A percentile compares a stretch with the other conserved stretches of the same genome.
Evolutionary conservation across 2,113 vertebrate species (phyloP).

Genomic region (Neoarius graeffei): DNA sequence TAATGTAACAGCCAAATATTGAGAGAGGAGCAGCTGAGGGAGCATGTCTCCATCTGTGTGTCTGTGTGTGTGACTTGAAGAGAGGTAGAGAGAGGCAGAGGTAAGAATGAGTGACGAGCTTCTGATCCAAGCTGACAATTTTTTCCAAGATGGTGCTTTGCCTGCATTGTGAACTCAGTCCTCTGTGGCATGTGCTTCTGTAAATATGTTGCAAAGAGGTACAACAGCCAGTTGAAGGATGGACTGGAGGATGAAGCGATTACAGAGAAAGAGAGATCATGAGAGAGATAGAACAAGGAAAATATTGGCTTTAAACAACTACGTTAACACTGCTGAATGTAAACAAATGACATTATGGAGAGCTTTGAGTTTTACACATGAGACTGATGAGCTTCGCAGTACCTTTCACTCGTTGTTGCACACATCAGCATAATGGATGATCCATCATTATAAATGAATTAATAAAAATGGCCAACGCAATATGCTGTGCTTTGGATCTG

Average conservation of each 20-base stretch:
- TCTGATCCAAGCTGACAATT: slow-evolving; percentile 62
- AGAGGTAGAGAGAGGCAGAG: slow-evolving; percentile 44
- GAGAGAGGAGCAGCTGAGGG: not conserved
- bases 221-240: not conserved
- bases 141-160: slow-evolving; percentile 28
- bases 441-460: slow-evolving; percentile 13
- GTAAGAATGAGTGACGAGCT: slow-evolving; percentile 41
- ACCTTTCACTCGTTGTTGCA: slow-evolving; percentile 3
- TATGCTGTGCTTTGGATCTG: not conserved
- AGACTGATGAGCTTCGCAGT: not conserved
- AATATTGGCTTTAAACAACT: slow-evolving; percentile 18
- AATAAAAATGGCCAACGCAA: not conserved
- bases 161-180: slow-evolving; percentile 13
- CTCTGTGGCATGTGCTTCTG: slow-evolving; percentile 17
- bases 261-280: not conserved
- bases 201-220: slow-evolving; percentile 26
- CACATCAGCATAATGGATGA: not conserved
- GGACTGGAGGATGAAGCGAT: not conserved
- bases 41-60: not conserved
- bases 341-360: not conserved
- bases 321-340: not conserved
- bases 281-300: not conserved
- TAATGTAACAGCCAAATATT: slow-evolving; percentile 21
- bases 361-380: not conserved
- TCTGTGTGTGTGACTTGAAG: slow-evolving; percentile 26